Evolutionary conservation across 2,888 invertebrate genomes (phyloP), one percentile per base, ranked within the genome.

Genomic region (Nymphalis polychloros): DNA sequence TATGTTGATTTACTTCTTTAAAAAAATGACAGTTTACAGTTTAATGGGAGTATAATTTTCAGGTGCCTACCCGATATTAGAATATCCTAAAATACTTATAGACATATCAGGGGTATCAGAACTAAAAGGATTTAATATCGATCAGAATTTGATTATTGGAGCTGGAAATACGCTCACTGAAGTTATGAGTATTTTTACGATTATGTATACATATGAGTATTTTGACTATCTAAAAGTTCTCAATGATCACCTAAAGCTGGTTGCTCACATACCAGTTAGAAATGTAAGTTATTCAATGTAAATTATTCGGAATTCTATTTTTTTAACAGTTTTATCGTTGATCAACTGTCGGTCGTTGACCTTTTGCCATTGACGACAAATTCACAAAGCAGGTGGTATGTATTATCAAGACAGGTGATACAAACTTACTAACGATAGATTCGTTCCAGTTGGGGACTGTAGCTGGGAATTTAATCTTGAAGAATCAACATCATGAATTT

Each of bases 381-480:
- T 31, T 13, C 41, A 41, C 3, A 41, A 3, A 13, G 41, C 41
- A 10, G 3, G 41, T 10, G 0, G 0, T 41, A 41, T 41, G 2
- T 13, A 2, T 13, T 13, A 41, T 41, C 13, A 41, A 13, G 13
- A 41, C 13, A 41, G 13, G 10, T 10, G 13, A 13, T 13, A 13
- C 0, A 2, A 41, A 41, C 13, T 1, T 17, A 61, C 53, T 20
- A 48, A 63, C 20, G 59, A 46, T 17, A 62, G 35, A n/a, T 49
- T 23, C 6, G 8, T 82, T 84, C 52, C 78, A 95, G 95, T 90
- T 93, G 69, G 96, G 94, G 50, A 94, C 95, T 0, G 85, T 96
- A 72, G 96, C 94, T 52, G 96, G 96, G 0, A 96, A 96, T 79
- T 82, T 96, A 64, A 93, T 94, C 85, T 92, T 96, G 69, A 96